A percentile compares a stretch with the other conserved stretches of the same genome.
These are phyloP conservation scores for Oreochromis tanganicae DNA, from an alignment of 2,113 vertebrate genomes.

Conservation along the genomic window DNA sequence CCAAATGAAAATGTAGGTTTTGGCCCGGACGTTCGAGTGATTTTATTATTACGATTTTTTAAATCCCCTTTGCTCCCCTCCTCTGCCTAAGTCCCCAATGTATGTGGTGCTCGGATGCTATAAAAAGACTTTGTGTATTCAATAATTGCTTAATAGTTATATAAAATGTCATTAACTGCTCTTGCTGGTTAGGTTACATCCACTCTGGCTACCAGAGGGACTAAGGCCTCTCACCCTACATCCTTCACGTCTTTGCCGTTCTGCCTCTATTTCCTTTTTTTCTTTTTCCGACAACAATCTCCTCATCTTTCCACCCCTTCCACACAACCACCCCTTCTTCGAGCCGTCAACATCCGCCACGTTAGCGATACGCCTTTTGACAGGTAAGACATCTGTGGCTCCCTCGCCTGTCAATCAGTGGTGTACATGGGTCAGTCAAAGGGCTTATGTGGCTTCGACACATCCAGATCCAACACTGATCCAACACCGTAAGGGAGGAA, in stretches of 20 bases:
- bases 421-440: background rate
- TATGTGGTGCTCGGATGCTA: slow-evolving; percentile 69
- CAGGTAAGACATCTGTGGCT: slow-evolving; percentile 21
- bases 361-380: slow-evolving; percentile 30
- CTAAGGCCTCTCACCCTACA: background rate
- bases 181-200: slow-evolving; percentile 57
- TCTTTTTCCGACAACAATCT: background rate
- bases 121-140: slow-evolving; percentile 85
- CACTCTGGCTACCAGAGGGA: slow-evolving; percentile 37
- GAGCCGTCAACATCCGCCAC: slow-evolving; percentile 14
- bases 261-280: background rate
- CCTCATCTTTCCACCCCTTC: background rate
- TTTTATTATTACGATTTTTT: slow-evolving; percentile 60
- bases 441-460: background rate
- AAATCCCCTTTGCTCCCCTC: slow-evolving; percentile 69
- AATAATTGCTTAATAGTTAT: slow-evolving; percentile 76
- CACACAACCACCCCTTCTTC: background rate
- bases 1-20: slow-evolving; percentile 92
- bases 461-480: background rate
- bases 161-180: slow-evolving; percentile 78
- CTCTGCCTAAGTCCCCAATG: slow-evolving; percentile 65
- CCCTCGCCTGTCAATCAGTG: slow-evolving; percentile 26
- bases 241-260: slow-evolving; percentile 1
- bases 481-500: background rate
- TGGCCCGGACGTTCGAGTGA: slow-evolving; percentile 73